Evolutionary conservation across 2,797 vertebrate species (phyloP), one percentile per base, ranked within the genome.

Genomic region (Rhabdomys pumilio): DNA sequence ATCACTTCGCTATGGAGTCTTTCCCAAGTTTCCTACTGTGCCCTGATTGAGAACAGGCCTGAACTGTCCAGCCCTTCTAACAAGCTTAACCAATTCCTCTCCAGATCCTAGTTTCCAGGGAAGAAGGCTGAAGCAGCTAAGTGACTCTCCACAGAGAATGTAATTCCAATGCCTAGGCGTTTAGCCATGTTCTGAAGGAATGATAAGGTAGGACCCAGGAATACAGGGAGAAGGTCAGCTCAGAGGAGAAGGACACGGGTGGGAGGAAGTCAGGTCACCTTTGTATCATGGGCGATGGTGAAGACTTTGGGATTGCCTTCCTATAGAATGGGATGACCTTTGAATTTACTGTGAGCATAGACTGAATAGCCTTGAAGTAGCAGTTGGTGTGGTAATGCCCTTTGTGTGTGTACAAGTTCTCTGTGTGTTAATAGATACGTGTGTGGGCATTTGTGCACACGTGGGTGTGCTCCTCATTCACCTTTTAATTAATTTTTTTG

Each of bases 71-170:
- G 69, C 41, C 63, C 81, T 87, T 94, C 95, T 93, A 94, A 69
- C 41, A 75, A 83, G 17, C 53, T 97, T 98, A 98, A 97, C 96
- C 89, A 91, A 55, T 96, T 95, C 96, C 96, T 98, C 97, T 94
- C 96, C 90, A 65, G 55, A 75, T 29, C 85, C 24, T 2, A 26
- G 12, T 19, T 81, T 19, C 47, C 63, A 89, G 38, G 94, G 53
- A 34, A 55, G 10, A 14, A 82, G 26, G 34, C 34, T 15, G 53
- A 93, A 72, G 69, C 57, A 55, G 38, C 29, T 84, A 17, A 91
- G 47, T 47, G 90, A 85, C 44, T 80, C 75, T 83, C 17, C 3
- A 63, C 76, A 94, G 95, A 92, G 50, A 76, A 50, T 22, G 41
- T 4, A 9, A 19, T 59, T 57, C 22, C 65, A 19, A 22, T 44